These are phyloP conservation scores for Drosophila demipolita DNA, from an alignment of 2,888 invertebrate species.

Conservation along the genomic window DNA sequence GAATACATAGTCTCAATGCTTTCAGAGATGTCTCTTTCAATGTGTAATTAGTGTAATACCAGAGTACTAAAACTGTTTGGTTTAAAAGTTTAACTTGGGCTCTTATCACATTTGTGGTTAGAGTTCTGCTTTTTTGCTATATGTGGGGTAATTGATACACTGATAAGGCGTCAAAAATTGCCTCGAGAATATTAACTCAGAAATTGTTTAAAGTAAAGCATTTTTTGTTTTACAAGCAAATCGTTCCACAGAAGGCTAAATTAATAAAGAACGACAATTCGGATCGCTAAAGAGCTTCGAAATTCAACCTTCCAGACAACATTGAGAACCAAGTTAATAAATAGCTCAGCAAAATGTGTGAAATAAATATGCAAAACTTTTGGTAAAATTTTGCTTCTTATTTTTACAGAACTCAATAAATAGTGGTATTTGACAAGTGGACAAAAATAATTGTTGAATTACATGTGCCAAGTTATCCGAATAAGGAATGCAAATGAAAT, in stretches of 20 bases:
- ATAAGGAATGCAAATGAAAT: conserved; percentile 34
- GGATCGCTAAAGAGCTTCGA: not conserved
- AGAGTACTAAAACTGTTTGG: not conserved
- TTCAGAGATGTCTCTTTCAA: not conserved
- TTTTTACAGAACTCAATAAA: not conserved
- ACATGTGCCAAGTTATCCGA: conserved; percentile 28
- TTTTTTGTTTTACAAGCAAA: not conserved
- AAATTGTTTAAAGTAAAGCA: not conserved
- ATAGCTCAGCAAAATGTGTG: not conserved
- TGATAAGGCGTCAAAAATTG: conserved; percentile 46
- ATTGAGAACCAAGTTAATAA: not conserved
- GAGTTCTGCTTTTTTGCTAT: conserved; percentile 28
- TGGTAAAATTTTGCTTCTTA: not conserved
- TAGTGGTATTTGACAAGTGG: not conserved
- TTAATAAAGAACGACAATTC: not conserved
- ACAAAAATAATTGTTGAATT: conserved; percentile 5
- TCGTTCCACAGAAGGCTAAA: not conserved
- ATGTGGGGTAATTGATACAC: conserved; percentile 67
- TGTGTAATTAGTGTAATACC: not conserved
- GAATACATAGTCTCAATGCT: not conserved
- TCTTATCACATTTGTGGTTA: conserved; percentile 41
- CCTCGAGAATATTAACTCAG: conserved; percentile 5
- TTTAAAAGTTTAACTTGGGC: conserved; percentile 6
- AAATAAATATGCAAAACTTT: not conserved
- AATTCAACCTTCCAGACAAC: not conserved